Conservation (phyloP, 1,140 invertebrate genomes). For the Megalopta genalis region DNA sequence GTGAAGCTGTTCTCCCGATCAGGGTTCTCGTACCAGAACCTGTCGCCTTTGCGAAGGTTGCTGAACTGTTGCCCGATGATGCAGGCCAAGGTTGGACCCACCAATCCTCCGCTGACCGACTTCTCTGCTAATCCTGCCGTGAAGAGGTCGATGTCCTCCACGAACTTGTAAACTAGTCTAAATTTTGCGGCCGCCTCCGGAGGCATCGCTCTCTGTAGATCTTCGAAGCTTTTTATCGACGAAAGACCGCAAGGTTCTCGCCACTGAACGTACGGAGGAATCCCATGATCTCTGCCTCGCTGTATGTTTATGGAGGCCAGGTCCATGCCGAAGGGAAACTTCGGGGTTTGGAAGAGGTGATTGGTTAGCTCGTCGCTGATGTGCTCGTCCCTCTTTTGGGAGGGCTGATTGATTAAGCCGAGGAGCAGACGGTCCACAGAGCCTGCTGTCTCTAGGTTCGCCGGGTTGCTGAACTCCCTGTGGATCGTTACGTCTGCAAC, state of each 20-base stretch:
- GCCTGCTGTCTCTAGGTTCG: slow-evolving; percentile 82
- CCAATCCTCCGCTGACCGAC: slow-evolving; percentile 89
- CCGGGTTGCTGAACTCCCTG: slow-evolving; percentile 86
- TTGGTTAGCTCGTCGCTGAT: slow-evolving; percentile 91
- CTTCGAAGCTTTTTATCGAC: slow-evolving; percentile 86
- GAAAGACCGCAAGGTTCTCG: slow-evolving; percentile 89
- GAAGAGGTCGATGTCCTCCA: slow-evolving; percentile 95
- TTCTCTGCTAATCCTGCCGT: slow-evolving; percentile 92
- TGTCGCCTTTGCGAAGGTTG: slow-evolving; percentile 92
- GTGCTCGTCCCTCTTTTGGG: slow-evolving; percentile 90
- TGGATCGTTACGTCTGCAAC: slow-evolving; percentile 88
- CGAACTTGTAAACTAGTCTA: slow-evolving; percentile 84
- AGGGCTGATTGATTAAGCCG: slow-evolving; percentile 88
- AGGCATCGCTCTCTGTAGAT: slow-evolving; percentile 87
- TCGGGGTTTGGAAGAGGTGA: slow-evolving; percentile 90
- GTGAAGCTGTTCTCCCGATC: slow-evolving; percentile 88
- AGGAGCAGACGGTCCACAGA: slow-evolving; percentile 89
- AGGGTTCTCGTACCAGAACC: slow-evolving; percentile 95
- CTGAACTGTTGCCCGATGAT: slow-evolving; percentile 96
- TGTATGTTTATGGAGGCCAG: slow-evolving; percentile 94
- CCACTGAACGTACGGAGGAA: slow-evolving; percentile 91
- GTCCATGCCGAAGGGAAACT: slow-evolving; percentile 90
- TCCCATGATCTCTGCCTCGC: slow-evolving; percentile 92
- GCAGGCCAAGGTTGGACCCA: slow-evolving; percentile 97
- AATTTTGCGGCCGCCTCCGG: slow-evolving; percentile 84